A percentile compares a stretch with the other conserved stretches of the same genome.
Conservation (phyloP, 2,888 invertebrate species). For the Congeria kusceri region DNA sequence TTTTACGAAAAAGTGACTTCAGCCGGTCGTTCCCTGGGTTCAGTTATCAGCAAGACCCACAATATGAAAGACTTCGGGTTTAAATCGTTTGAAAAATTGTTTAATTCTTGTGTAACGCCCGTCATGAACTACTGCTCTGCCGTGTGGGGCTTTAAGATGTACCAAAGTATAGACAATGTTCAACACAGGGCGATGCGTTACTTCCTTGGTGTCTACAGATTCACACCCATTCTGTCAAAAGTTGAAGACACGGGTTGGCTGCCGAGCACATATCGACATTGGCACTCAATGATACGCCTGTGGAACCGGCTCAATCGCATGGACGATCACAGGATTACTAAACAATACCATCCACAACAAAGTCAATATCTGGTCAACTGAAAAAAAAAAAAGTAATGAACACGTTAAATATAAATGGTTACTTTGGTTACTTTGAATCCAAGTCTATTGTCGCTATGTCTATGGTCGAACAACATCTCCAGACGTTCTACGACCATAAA, state of each 20-base stretch:
- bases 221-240: slow-evolving; percentile 7
- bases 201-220: slow-evolving; percentile 26
- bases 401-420: background rate
- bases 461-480: background rate
- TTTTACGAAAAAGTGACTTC: slow-evolving; percentile 13
- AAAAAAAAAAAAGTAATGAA: background rate
- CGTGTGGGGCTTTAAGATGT: slow-evolving; percentile 18
- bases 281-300: slow-evolving; percentile 3
- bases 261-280: slow-evolving; percentile 14
- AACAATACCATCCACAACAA: background rate
- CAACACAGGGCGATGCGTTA: slow-evolving; percentile 24
- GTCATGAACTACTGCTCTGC: slow-evolving; percentile 7
- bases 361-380: background rate
- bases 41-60: slow-evolving; percentile 5
- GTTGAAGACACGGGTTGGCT: slow-evolving; percentile 30
- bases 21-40: slow-evolving; percentile 7
- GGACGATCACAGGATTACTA: slow-evolving; percentile 20
- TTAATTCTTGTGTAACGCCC: slow-evolving; percentile 12
- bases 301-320: slow-evolving; percentile 11
- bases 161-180: slow-evolving; percentile 12
- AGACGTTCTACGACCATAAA: background rate
- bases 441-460: background rate
- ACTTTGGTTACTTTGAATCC: slow-evolving; percentile 1
- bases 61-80: slow-evolving; percentile 14
- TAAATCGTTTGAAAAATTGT: slow-evolving; percentile 2